Evolutionary conservation across 2,113 vertebrate species (phyloP).

Genomic region (Tor tambroides): DNA sequence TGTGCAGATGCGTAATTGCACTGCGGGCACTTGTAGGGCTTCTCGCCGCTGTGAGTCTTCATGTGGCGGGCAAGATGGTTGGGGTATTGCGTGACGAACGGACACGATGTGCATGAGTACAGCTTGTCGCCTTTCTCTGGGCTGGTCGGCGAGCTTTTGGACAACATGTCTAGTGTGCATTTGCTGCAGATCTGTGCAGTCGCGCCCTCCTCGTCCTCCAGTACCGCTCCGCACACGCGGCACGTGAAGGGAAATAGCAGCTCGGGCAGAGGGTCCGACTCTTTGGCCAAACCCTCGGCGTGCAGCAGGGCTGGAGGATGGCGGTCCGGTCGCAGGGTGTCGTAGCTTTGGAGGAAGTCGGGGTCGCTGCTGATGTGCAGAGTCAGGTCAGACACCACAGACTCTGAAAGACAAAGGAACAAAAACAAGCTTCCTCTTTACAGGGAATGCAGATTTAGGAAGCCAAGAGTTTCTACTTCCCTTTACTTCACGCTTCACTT

Average conservation of each 20-base stretch:
- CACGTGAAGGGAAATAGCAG: constrained; percentile 91
- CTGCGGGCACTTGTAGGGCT: constrained; percentile 92
- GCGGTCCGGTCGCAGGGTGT: constrained; percentile 38
- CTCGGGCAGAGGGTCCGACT: constrained; percentile 76
- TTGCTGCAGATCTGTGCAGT: constrained; percentile 82
- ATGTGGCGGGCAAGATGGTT: constrained; percentile 97
- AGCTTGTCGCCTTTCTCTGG: constrained; percentile 78
- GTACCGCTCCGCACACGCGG: constrained; percentile 85
- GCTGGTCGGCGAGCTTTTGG: constrained; percentile 63
- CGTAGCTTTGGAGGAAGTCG: constrained; percentile 70
- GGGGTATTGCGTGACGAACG: constrained; percentile 95
- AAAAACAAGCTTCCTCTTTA: constrained; percentile 35
- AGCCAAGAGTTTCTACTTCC: constrained; percentile 47
- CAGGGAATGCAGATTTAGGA: constrained; percentile 47
- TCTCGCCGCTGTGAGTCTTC: constrained; percentile 98
- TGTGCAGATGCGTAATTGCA: constrained; percentile 94
- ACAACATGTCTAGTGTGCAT: constrained; percentile 77
- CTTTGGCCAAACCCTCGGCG: constrained; percentile 55
- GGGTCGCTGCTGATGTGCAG: constrained; percentile 65
- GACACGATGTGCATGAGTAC: constrained; percentile 88
- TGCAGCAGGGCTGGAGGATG: constrained; percentile 52
- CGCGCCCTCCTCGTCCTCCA: constrained; percentile 81
- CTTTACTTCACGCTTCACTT: background rate
- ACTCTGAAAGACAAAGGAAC: constrained; percentile 59
- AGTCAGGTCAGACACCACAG: constrained; percentile 67